A percentile compares a stretch with the other conserved stretches of the same genome.
These are phyloP conservation scores for Micrasema longulum DNA, from an alignment of 1,140 invertebrate genomes.

Conservation along the genomic window DNA sequence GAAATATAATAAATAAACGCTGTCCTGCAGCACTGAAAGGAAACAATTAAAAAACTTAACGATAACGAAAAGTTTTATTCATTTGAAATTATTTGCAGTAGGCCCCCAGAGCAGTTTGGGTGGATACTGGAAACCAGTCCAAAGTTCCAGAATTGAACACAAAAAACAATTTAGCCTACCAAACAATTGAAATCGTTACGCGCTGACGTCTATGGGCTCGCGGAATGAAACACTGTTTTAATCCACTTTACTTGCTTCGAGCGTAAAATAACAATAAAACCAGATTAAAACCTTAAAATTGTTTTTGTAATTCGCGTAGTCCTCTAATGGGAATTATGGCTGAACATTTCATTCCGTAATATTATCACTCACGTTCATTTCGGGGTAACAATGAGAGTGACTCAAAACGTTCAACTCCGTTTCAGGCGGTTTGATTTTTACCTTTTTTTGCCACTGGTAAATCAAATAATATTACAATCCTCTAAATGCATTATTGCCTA, in stretches of 20 bases:
- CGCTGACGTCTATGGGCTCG: neutral
- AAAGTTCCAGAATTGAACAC: neutral
- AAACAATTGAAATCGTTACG: neutral
- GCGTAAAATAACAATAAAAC: constrained; percentile 22
- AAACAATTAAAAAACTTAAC: too few species aligned
- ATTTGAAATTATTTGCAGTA: neutral
- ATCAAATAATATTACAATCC: too few species aligned
- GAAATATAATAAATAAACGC: too few species aligned
- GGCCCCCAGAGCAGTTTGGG: neutral
- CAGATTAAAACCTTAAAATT: constrained; percentile 18
- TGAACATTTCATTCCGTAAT: neutral
- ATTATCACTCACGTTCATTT: neutral
- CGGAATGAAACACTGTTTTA: neutral
- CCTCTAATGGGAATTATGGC: neutral
- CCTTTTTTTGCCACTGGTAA: too few species aligned
- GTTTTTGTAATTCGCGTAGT: neutral
- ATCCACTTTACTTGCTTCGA: neutral
- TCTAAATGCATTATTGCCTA: too few species aligned
- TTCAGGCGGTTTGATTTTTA: too few species aligned
- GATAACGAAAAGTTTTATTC: too few species aligned
- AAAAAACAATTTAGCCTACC: neutral
- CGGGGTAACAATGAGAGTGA: too few species aligned
- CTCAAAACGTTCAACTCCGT: too few species aligned
- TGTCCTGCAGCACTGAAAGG: too few species aligned
- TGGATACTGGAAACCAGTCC: neutral